Base-by-base conservation (phyloP, 2,113 vertebrate species). In the Haemorhous mexicanus region DNA sequence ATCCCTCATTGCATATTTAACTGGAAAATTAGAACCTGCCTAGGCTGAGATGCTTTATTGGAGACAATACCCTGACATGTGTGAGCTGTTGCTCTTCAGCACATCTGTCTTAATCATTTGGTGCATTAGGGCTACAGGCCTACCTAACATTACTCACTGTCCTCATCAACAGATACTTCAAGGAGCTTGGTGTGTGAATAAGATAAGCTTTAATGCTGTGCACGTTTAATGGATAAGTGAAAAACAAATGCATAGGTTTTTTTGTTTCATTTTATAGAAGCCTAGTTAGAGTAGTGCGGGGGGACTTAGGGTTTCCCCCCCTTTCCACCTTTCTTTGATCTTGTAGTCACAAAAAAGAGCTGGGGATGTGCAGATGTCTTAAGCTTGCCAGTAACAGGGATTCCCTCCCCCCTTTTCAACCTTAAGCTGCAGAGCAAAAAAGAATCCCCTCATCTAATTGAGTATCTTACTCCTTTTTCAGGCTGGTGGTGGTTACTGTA, bases 381-480 rank as follows among this genome's bases (percentile, higher is more conserved):
- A 39, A 87, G 35, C 33, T 44, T 81, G 13, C 15, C 32, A 50
- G 6, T 77, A 90, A 12, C 7, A 72, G 64, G 56, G 20, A 30
- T 81, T 90, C 50, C 55, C 33, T 67, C 4, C 50, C 5, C 32
- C 2, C 24, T 77, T 66, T 9, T 84, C 68, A 78, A 32, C 61
- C 52, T 78, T 28, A 21, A 4, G 43, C 33, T 64, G 47, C n/a
- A 56, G 87, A 91, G 73, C 7, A 20, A 55, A 67, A 81, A 66
- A 5, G 47, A 90, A 37, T 78, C 59, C 26, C 28, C 33, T 93
- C 73, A 44, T 84, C 64, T 89, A 84, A 94, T 26, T 84, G 63
- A 73, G 30, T 80, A 43, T 70, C 79, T 83, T 52, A 56, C 35
- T 89, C 43, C 43, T 81, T 89, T 86, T 70, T 81, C 41, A 17